Evolutionary conservation across 2,113 vertebrate species (phyloP).

Genomic region (Sylvietta virens): DNA sequence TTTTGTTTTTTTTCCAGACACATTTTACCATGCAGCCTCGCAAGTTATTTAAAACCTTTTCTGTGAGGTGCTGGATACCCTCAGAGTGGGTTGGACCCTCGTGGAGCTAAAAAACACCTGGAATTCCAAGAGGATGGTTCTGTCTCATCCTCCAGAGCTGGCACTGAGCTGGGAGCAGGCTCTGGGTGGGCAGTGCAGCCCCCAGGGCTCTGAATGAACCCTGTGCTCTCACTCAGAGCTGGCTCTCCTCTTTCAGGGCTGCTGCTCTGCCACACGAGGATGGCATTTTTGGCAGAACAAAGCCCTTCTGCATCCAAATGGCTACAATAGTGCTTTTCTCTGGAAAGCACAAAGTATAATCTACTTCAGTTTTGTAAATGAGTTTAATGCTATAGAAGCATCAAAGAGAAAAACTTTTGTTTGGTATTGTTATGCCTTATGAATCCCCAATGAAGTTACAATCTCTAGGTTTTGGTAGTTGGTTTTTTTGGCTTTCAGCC

Average conservation of each 20-base stretch:
- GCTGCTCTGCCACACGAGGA: not conserved
- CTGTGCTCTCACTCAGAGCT: not conserved
- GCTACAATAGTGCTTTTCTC: not conserved
- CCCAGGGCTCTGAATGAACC: not conserved
- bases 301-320: not conserved
- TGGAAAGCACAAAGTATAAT: not conserved
- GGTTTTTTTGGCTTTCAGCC: not conserved
- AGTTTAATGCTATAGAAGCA: not conserved
- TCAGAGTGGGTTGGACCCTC: not conserved
- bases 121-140: not conserved
- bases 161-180: not conserved
- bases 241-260: not conserved
- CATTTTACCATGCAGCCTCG: rapidly evolving
- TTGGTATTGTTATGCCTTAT: not conserved
- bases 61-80: not conserved
- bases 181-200: not conserved
- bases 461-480: not conserved
- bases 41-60: not conserved
- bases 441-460: conserved; percentile 14
- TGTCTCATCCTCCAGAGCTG: not conserved
- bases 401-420: not conserved
- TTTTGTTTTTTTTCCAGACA: not conserved
- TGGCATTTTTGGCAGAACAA: not conserved
- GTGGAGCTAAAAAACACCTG: not conserved
- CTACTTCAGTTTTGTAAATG: not conserved